Base-by-base conservation (phyloP, 2,888 invertebrate species). In the Anoplius nigerrimus region DNA sequence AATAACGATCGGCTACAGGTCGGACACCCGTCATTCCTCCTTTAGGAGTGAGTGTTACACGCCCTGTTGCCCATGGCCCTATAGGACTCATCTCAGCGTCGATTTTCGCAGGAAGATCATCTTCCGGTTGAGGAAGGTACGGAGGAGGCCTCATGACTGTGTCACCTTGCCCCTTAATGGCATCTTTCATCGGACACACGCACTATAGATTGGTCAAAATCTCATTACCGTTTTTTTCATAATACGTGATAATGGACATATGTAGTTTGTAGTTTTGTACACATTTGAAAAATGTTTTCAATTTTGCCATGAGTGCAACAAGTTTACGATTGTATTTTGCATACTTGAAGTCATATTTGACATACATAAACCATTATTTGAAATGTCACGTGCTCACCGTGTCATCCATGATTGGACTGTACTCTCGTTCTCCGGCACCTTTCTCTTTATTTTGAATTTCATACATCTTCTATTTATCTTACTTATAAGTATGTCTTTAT, bases 1-100 rank as follows among this genome's bases (percentile, higher is more conserved):
- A 93, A 84, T 95, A 95, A 80, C 93, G 94, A 88, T 94, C 94
- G 11, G 94, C 94, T 0, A 91, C 91, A 0, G 95, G 95, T 72
- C 95, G 90, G 0, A 94, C 93, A 2, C 95, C 95, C 0, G 95
- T 95, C 82, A 94, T 90, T 0, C 90, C 92, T 0, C 91, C 92
- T 64, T 93, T 89, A 0, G 94, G 93, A 43, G 93, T 93, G 93
- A 94, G 95, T 85, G 94, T 93, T 0, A 94, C 92, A 75, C 92
- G 92, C 1, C 95, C 95, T 0, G 94, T 93, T 2, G 92, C 92
- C 90, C 94, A 94, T 8, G 94, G 94, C 0, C 90, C 90, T 55
- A 91, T 88, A 0, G 91, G 90, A 0, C 89, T 91, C 91, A 91
- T 91, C 4, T 89, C 86, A 18, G 86, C 84, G 46, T 81, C 81